A percentile compares a stretch with the other conserved stretches of the same genome.
These are phyloP conservation scores for Copidosoma aretas DNA, from an alignment of 2,888 invertebrate species.

Conservation along the genomic window DNA sequence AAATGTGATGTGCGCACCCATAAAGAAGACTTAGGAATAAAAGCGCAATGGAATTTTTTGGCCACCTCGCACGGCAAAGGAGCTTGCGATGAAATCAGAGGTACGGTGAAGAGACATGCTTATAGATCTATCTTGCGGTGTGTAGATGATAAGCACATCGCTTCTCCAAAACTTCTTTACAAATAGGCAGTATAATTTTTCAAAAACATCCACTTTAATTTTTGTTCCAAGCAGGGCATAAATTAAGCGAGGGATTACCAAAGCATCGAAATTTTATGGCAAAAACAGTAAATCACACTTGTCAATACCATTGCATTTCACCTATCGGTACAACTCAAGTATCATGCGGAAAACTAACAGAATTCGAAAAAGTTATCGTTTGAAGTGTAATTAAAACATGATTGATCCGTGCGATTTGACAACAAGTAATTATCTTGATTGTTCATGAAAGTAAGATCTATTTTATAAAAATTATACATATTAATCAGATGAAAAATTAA, in stretches of 20 bases:
- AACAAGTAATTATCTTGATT: too few relatives aligned
- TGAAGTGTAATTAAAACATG: too few relatives aligned
- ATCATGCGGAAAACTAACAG: neutral
- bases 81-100: slow-evolving; percentile 1
- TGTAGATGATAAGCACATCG: neutral
- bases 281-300: neutral
- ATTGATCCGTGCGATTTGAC: too few relatives aligned
- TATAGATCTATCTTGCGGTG: neutral
- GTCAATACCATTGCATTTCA: neutral
- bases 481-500: too few relatives aligned
- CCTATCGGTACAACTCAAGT: neutral
- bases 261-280: neutral
- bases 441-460: too few relatives aligned
- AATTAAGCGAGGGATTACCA: neutral
- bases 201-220: neutral
- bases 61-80: too few relatives aligned
- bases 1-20: too few relatives aligned
- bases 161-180: neutral
- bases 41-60: too few relatives aligned
- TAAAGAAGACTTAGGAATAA: too few relatives aligned
- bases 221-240: neutral
- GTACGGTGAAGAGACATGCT: neutral
- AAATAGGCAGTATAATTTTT: neutral
- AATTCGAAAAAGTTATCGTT: neutral
- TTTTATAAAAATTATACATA: too few relatives aligned